Percentiles rank a stretch among this genome's conserved stretches.
These are phyloP conservation scores for Xanthia togata DNA, from an alignment of 2,888 invertebrate genomes.

Conservation along the genomic window DNA sequence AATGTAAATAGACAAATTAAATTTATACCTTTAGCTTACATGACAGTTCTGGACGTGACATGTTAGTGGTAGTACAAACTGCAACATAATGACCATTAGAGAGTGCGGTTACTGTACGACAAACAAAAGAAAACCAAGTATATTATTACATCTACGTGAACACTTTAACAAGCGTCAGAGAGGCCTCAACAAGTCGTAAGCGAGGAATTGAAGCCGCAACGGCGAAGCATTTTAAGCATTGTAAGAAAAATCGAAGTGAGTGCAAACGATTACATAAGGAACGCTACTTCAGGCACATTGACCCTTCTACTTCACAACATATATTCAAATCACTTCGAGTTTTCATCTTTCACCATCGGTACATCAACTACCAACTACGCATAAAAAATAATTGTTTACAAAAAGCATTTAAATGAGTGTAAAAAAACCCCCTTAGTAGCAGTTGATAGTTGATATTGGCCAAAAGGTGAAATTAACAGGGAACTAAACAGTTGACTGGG, in stretches of 20 bases:
- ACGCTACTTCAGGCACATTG: background rate
- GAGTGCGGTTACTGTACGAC: constrained; percentile 90
- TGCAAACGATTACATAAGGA: constrained; percentile 54
- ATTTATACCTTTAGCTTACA: constrained; percentile 90
- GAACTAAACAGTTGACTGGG: constrained; percentile 81
- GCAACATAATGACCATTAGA: constrained; percentile 91
- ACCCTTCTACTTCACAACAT: constrained; percentile 2
- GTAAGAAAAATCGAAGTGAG: constrained; percentile 83
- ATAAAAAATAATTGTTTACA: constrained; percentile 78
- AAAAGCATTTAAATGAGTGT: constrained; percentile 79
- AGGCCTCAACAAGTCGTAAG: constrained; percentile 88
- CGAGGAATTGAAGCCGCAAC: constrained; percentile 88
- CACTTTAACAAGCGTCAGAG: constrained; percentile 88
- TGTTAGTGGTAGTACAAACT: constrained; percentile 91
- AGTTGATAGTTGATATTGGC: constrained; percentile 88
- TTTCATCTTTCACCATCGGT: constrained; percentile 85
- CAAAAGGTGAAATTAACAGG: constrained; percentile 79
- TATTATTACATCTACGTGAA: constrained; percentile 89
- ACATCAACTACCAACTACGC: constrained; percentile 89
- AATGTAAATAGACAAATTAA: constrained; percentile 89
- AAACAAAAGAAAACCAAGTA: constrained; percentile 90
- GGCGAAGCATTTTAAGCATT: constrained; percentile 88
- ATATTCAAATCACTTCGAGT: constrained; percentile 77
- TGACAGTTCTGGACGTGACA: constrained; percentile 91
- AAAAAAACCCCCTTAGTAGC: constrained; percentile 85